Conservation (phyloP, 1,140 invertebrate species). For the Bombus ignitus region DNA sequence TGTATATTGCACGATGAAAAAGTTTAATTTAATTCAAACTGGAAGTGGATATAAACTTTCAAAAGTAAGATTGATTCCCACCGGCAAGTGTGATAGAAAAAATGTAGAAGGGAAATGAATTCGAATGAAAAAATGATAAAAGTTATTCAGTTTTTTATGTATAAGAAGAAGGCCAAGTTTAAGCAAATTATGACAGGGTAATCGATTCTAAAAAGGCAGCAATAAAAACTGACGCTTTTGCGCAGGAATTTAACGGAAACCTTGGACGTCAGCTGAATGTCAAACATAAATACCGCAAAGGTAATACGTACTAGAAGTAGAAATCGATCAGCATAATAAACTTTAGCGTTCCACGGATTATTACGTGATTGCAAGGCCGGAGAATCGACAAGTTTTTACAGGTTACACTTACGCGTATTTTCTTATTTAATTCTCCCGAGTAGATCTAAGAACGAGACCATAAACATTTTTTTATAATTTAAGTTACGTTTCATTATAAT, state of each 20-base stretch:
- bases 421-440: not conserved
- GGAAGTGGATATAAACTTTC: not conserved
- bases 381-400: not conserved
- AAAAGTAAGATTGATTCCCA: not conserved
- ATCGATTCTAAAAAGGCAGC: not conserved
- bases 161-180: not conserved
- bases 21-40: not conserved
- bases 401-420: not conserved
- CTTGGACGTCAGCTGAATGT: not conserved
- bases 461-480: not conserved
- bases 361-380: constrained; percentile 12
- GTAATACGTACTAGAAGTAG: constrained; percentile 8
- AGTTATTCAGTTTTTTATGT: not conserved
- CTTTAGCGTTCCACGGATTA: constrained; percentile 8
- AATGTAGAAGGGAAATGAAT: not conserved
- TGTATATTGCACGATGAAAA: not conserved
- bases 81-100: not conserved
- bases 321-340: constrained; percentile 37
- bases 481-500: no score
- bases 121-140: not conserved
- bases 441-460: not conserved
- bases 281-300: not conserved
- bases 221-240: not conserved
- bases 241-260: constrained; percentile 7
- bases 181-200: not conserved